Evolutionary conservation across 2,113 vertebrate genomes (phyloP).

Genomic region (Syngnathoides biaculeatus): DNA sequence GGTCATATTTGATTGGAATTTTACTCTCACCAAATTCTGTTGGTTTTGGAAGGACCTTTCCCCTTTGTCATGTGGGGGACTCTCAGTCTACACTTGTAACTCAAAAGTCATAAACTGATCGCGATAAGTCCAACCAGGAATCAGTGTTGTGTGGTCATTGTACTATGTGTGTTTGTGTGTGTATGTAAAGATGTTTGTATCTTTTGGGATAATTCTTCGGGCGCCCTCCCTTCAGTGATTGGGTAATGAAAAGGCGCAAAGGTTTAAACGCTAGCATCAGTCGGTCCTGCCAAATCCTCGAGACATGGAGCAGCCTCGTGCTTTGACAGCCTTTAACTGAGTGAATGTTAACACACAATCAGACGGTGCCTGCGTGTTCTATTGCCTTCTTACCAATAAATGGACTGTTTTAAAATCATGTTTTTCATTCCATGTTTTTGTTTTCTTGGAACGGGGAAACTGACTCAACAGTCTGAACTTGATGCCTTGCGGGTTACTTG

Average conservation of each 20-base stretch:
- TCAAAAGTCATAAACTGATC: background rate
- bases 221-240: background rate
- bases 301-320: background rate
- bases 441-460: background rate
- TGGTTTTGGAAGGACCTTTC: slow-evolving; percentile 5
- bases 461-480: background rate
- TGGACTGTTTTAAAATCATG: slow-evolving; percentile 1
- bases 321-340: background rate
- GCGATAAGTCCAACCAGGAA: background rate
- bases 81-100: background rate
- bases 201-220: background rate
- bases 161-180: background rate
- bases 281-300: background rate
- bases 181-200: background rate
- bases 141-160: slow-evolving; percentile 2
- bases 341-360: slow-evolving; percentile 21
- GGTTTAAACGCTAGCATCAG: background rate
- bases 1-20: background rate
- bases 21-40: background rate
- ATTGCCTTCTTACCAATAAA: slow-evolving; percentile 8
- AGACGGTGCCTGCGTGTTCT: slow-evolving; percentile 6
- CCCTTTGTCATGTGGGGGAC: slow-evolving; percentile 14
- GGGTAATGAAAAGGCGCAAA: background rate
- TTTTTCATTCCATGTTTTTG: background rate
- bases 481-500: no score